Conservation (phyloP, 2,797 vertebrate genomes). For the Pangasius djambal region DNA sequence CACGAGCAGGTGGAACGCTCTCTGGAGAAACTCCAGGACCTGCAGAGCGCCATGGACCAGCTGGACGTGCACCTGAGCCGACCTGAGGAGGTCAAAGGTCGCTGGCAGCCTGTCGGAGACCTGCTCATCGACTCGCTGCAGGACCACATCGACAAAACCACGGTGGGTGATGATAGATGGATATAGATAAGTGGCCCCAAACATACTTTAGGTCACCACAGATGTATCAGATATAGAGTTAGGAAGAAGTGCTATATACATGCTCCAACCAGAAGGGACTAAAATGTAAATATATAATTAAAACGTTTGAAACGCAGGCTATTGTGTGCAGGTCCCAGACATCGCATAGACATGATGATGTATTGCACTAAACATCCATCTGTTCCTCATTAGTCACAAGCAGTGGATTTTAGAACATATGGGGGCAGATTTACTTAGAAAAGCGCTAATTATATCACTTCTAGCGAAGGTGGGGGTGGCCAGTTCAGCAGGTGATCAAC, state of each 20-base stretch:
- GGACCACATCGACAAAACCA: conserved; percentile 91
- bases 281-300: background rate
- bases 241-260: background rate
- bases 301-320: background rate
- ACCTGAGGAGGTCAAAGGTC: conserved; percentile 82
- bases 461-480: background rate
- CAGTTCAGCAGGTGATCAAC: background rate
- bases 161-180: conserved; percentile 71
- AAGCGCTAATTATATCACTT: background rate
- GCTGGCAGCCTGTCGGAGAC: conserved; percentile 92
- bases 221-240: background rate
- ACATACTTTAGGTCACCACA: background rate
- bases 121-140: conserved; percentile 93
- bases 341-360: background rate
- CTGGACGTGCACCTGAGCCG: conserved; percentile 86
- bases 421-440: background rate
- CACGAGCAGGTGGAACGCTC: conserved; percentile 91
- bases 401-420: conserved; percentile 1
- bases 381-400: conserved; percentile 17
- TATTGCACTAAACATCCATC: background rate
- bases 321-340: background rate
- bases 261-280: background rate
- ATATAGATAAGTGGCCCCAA: background rate
- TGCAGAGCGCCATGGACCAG: conserved; percentile 94
- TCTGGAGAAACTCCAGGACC: conserved; percentile 88